phyloP scores from a whole-genome alignment of 2,113 vertebrate genomes.

The Calonectris borealis region DNA sequence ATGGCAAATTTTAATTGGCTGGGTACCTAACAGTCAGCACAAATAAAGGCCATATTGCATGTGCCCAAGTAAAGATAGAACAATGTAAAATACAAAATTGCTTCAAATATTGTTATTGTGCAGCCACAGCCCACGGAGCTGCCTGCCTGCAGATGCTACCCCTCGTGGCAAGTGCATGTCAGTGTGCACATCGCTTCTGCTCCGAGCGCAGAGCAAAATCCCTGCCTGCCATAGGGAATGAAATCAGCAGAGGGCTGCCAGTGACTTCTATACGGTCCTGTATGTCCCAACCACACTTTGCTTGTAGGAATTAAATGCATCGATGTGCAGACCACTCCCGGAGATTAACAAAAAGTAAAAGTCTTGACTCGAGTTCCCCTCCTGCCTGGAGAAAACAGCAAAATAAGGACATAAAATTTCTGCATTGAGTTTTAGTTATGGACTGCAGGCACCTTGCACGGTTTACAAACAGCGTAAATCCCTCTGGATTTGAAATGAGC shows the following conservation, averaged over 20 bases:
- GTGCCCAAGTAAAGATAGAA: background rate
- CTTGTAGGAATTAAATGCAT: background rate
- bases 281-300: no score
- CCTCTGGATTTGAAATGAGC: background rate
- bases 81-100: background rate
- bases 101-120: background rate
- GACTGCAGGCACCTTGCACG: background rate
- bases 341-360: background rate
- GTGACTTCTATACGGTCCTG: background rate
- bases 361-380: background rate
- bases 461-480: background rate
- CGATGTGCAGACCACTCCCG: fast-evolving
- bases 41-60: background rate
- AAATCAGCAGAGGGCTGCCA: background rate
- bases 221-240: background rate
- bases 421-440: background rate
- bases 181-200: fast-evolving
- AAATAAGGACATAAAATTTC: background rate
- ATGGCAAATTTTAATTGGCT: background rate
- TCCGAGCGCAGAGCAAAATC: background rate
- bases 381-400: background rate
- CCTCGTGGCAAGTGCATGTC: background rate
- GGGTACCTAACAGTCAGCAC: background rate
- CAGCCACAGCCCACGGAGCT: background rate
- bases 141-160: background rate